A percentile compares a stretch with the other conserved stretches of the same genome.
Conservation (phyloP, 2,797 vertebrate species). For the Argyrosomus regius region DNA sequence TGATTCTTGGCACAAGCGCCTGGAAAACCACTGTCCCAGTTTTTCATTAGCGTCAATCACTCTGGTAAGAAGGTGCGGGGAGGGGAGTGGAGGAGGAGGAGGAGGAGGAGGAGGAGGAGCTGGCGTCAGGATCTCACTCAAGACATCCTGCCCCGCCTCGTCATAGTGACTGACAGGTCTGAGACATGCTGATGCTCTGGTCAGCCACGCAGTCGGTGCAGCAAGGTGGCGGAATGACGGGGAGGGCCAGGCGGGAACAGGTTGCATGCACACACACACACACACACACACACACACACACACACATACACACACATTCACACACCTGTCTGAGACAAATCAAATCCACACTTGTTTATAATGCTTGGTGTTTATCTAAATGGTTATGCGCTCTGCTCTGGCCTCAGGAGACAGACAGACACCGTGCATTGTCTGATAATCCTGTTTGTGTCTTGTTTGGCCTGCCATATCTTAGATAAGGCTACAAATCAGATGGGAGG, state of each 20-base stretch:
- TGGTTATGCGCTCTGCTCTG: conserved; percentile 61
- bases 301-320: conserved; percentile 33
- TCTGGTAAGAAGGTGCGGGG: conserved; percentile 57
- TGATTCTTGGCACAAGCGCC: conserved; percentile 73
- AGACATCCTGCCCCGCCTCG: conserved; percentile 85
- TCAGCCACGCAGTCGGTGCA: conserved; percentile 74
- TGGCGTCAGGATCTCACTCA: conserved; percentile 74
- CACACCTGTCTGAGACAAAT: conserved; percentile 65
- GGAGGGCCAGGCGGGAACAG: conserved; percentile 38
- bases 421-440: conserved; percentile 70
- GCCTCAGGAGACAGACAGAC: conserved; percentile 68
- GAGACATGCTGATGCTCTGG: conserved; percentile 71
- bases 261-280: not conserved
- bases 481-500: conserved; percentile 63
- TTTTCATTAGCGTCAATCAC: conserved; percentile 90
- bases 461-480: conserved; percentile 65
- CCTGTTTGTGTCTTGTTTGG: conserved; percentile 66
- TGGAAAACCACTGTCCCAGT: conserved; percentile 80
- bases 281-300: not conserved
- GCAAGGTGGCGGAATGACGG: conserved; percentile 69
- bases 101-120: conserved; percentile 51
- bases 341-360: conserved; percentile 64
- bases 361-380: conserved; percentile 73
- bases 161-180: conserved; percentile 83
- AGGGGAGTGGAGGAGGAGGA: conserved; percentile 23